Evolutionary conservation across 2,797 vertebrate genomes (phyloP).

Genomic region (Lithobates sylvaticus): DNA sequence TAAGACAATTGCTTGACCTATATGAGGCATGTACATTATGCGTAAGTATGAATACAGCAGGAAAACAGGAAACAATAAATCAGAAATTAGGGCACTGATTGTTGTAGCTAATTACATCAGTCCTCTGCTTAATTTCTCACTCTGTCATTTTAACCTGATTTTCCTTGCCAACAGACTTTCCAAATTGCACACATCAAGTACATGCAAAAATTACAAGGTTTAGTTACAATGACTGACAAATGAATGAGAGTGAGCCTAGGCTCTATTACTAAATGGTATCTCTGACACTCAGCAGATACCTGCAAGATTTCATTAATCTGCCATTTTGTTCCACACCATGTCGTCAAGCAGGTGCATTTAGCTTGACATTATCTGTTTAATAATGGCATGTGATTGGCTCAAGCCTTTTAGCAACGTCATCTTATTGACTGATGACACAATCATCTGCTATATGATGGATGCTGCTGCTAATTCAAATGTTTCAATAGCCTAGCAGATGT

Average conservation of each 20-base stretch:
- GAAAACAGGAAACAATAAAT: conserved; percentile 94
- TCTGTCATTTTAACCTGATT: conserved; percentile 88
- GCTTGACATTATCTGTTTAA: conserved; percentile 71
- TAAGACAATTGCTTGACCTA: conserved; percentile 84
- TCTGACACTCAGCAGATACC: conserved; percentile 89
- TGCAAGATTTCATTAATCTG: conserved; percentile 84
- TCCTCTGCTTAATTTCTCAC: conserved; percentile 86
- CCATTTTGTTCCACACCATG: conserved; percentile 71
- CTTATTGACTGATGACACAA: conserved; percentile 38
- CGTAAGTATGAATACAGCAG: conserved; percentile 79
- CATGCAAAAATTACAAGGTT: conserved; percentile 81
- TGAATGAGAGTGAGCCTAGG: conserved; percentile 78
- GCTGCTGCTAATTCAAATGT: background rate
- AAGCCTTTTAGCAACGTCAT: background rate
- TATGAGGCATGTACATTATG: conserved; percentile 82
- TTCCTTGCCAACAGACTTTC: conserved; percentile 83
- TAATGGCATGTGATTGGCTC: conserved; percentile 31
- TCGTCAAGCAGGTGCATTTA: conserved; percentile 77
- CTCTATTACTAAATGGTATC: conserved; percentile 79
- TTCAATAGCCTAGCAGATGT: conserved; percentile 6
- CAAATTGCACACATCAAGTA: conserved; percentile 86
- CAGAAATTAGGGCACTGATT: conserved; percentile 90
- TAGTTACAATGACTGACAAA: conserved; percentile 81
- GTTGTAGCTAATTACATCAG: conserved; percentile 92
- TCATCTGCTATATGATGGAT: conserved; percentile 1